Evolutionary conservation across 2,113 vertebrate species (phyloP).

Genomic region (Microcebus griseorufus): DNA sequence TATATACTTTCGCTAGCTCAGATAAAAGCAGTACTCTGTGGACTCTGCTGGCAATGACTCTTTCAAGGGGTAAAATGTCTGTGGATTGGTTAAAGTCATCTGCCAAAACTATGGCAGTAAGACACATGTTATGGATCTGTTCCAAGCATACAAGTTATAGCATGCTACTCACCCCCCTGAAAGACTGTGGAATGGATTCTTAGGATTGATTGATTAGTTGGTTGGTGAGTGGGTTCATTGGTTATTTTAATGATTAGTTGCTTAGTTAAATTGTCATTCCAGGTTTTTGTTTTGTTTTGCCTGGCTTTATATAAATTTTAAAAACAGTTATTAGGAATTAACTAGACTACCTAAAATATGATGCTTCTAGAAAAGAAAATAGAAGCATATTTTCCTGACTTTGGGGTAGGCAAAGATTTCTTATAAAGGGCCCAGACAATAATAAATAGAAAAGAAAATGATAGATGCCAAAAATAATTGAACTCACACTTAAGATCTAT

Average conservation of each 20-base stretch:
- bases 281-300: too few species aligned
- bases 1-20: background rate
- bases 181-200: background rate
- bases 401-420: too few species aligned
- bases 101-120: background rate
- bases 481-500: background rate
- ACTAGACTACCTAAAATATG: too few species aligned
- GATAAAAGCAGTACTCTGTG: background rate
- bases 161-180: background rate
- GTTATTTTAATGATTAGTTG: background rate
- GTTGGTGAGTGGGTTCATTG: background rate
- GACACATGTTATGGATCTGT: background rate
- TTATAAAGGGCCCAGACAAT: too few species aligned
- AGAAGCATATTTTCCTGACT: too few species aligned
- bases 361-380: too few species aligned
- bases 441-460: too few species aligned
- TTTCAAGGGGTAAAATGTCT: background rate
- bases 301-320: too few species aligned
- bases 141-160: background rate
- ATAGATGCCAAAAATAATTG: background rate
- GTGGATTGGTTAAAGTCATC: background rate
- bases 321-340: too few species aligned
- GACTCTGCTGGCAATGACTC: background rate
- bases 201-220: background rate
- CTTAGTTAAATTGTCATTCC: background rate